Conservation (phyloP, 2,888 invertebrate genomes). For the Cyclophora punctaria region DNA sequence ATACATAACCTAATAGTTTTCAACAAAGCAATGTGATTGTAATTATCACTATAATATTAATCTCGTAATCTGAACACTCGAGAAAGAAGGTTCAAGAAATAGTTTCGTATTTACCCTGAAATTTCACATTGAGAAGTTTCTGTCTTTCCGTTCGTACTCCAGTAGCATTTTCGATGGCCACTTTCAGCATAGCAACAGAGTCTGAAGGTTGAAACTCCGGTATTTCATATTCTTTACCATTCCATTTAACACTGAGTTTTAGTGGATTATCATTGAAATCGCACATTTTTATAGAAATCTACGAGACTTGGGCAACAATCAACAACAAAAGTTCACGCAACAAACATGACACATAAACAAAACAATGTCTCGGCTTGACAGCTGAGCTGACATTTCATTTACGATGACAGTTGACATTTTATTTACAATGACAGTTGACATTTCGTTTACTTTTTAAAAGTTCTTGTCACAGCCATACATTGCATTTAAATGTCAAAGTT, state of each 20-base stretch:
- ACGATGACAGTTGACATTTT: too few species aligned
- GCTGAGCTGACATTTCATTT: too few species aligned
- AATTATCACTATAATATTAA: too few species aligned
- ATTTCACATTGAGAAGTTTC: conserved; percentile 93
- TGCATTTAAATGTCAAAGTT: too few species aligned
- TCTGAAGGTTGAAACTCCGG: conserved; percentile 83
- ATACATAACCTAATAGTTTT: too few species aligned
- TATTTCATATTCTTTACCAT: conserved; percentile 90
- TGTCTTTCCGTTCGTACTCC: conserved; percentile 94
- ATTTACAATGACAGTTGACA: too few species aligned
- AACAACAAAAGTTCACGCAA: conserved; percentile 19
- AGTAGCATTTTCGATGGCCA: conserved; percentile 89
- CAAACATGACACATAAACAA: conserved; percentile 58
- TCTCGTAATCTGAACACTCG: too few species aligned
- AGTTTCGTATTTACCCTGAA: conserved; percentile 80
- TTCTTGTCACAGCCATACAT: too few species aligned
- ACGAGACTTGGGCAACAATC: too few species aligned
- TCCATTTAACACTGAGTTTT: conserved; percentile 90
- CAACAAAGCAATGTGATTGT: too few species aligned
- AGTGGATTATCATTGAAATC: conserved; percentile 63
- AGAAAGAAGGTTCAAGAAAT: too few species aligned
- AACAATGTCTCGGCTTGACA: conserved; percentile 18
- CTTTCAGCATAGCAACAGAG: conserved; percentile 88
- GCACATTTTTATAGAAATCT: conserved; percentile 49
- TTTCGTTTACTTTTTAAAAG: too few species aligned